Evolutionary conservation across 2,113 vertebrate genomes (phyloP), one percentile per base, ranked within the genome.

Genomic region (Cololabis saira): DNA sequence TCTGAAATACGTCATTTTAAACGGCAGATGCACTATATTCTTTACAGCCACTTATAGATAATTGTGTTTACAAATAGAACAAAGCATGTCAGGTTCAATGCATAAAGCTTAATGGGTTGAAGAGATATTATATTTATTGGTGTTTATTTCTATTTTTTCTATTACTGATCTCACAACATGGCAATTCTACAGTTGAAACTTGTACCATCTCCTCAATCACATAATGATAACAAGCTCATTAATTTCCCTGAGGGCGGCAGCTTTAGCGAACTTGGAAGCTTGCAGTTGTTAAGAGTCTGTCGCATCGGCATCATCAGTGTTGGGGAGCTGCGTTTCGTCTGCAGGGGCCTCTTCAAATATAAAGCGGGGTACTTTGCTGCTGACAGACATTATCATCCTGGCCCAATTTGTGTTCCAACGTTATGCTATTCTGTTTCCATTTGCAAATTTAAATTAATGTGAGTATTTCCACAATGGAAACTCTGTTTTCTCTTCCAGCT

Each of bases 161-260:
- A 33, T 37, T 33, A 54, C n/a, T 54, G 27, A 54, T 33, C 27
- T 33, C 12, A 54, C 3, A 54, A 17, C 2, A 27, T 16, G 24
- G 16, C 30, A 24, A 33, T 5, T 33, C 15, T 54, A 24, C 52
- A 54, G 27, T 37, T 54, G 16, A 37, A 12, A 18, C 11, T 54
- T 27, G 27, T n/a, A 54, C 27, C 52, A 12, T 54, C 52, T 54
- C 27, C 24, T 53, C 27, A 14, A 15, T 21, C 22, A 51, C 22
- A 51, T 37, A 14, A 51, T 4, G 12, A 22, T 22, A 22, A 51
- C 49, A 51, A 51, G 52, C 52, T 54, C 52, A 54, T 54, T 54
- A 54, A 54, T 54, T 54, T 54, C 16, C 27, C 27, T 33, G 15
- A 33, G 27, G 16, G 14, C 17, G 9, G 52, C 52, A 54, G 27